Percentiles rank a stretch among this genome's conserved stretches.
These are phyloP conservation scores for Platycercus adscitus DNA, from an alignment of 2,113 vertebrate species.

Conservation along the genomic window DNA sequence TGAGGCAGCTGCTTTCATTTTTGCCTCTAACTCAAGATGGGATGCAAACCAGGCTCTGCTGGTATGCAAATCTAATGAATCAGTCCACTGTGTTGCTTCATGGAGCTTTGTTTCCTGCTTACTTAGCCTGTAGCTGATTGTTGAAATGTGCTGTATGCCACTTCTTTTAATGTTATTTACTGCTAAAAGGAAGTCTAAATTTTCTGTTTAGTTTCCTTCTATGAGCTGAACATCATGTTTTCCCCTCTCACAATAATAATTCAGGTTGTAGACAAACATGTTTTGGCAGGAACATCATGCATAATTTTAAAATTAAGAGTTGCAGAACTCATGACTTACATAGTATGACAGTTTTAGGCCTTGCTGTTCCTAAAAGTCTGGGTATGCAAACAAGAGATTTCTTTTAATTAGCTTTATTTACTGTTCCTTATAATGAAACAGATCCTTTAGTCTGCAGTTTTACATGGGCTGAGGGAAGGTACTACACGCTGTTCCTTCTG, in stretches of 20 bases:
- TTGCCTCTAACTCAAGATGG: background rate
- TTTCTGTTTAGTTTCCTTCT: conserved; percentile 1
- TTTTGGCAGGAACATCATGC: conserved; percentile 15
- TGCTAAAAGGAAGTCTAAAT: background rate
- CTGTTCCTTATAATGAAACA: background rate
- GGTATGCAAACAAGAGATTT: background rate
- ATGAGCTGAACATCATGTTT: background rate
- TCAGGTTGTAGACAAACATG: background rate
- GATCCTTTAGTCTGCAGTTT: background rate
- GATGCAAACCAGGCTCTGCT: background rate
- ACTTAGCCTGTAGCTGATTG: background rate
- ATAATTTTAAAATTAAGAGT: conserved; percentile 32
- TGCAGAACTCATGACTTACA: background rate
- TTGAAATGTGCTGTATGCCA: background rate
- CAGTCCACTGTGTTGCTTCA: background rate
- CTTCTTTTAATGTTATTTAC: conserved; percentile 19
- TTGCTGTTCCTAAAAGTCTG: conserved; percentile 20
- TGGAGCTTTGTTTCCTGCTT: background rate
- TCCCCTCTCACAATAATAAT: background rate
- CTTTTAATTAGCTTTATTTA: conserved; percentile 55
- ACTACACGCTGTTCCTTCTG: background rate
- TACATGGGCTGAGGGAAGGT: background rate
- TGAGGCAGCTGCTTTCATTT: background rate
- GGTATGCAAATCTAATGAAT: background rate
- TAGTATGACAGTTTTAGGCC: background rate